Base-by-base conservation (phyloP, 2,888 invertebrate genomes). In the Ormyrus rosae region DNA sequence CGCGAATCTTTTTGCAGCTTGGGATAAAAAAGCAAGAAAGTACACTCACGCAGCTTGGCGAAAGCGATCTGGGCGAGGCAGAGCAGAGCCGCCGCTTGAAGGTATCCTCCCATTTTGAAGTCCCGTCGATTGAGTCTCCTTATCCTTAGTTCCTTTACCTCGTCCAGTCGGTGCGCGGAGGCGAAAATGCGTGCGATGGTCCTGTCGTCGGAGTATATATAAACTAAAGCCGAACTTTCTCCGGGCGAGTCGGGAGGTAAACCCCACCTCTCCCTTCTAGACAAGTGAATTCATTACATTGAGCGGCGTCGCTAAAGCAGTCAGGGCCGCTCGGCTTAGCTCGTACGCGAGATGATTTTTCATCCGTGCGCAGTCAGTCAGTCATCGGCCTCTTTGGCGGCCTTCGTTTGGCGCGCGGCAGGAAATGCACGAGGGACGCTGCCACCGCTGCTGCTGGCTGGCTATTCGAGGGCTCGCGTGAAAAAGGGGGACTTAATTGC, bases 141-240 rank as follows among this genome's bases (percentile, higher is more conserved):
- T 11, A 50, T 5, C 45, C 9, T 34, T 2, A 10, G 34, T 53
- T 4, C 65, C 10, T 19, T 13, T 11, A 45, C 51, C 2, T 48
- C 51, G 19, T 51, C 13, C 67, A n/a, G 10, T 5, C 19, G 34
- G 46, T n/a, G 61, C 46, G 55, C 53, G 64, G 19, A 72, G 34
- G 67, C 56, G 65, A 72, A 74, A 78, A 75, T 81, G 78, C 81
- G 71, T 65, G 50, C 78, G 86, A 87, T 87, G 86, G 85, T 83
- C 86, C 86, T 85, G 83, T 83, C 81, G 82, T 64, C 83, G 69
- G 85, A 75, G 86, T 89, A 90, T 90, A 89, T 90, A 90, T 90
- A 87, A 89, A 90, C 87, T 89, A 88, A 85, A 87, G 84, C 78
- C 85, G 85, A 84, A 90, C 90, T 90, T 90, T 90, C 90, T 90